Evolutionary conservation across 2,888 invertebrate species (phyloP), one percentile per base, ranked within the genome.

Genomic region (Drosophila dives): DNA sequence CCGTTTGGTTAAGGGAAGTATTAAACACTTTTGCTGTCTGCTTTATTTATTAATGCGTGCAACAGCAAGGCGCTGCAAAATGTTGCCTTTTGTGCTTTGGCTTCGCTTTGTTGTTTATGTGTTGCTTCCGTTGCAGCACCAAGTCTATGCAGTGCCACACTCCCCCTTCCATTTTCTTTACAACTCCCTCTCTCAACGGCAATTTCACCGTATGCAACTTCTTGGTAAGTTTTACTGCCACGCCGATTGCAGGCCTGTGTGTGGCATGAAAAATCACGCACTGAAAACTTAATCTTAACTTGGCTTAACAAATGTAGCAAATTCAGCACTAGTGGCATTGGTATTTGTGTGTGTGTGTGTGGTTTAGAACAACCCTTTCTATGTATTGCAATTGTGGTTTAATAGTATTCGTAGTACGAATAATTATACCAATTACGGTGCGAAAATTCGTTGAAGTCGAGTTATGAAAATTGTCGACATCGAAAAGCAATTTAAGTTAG

Each of bases 1-100:
- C 20, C 33, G n/a, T 36, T 23, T 29, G 3, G 26, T 40, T 56
- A n/a, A 40, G 71, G 80, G 86, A 82, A 86, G 86, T 82, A 82
- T 82, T 82, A 86, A 82, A 86, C 81, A 82, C 80, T 81, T 80
- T 85, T 76, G 83, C 86, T 83, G 86, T 77, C 86, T 80, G 83
- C 64, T 58, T 64, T 80, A 80, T 72, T 82, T 83, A 86, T 82
- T 82, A 83, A 82, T 82, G 81, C 68, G 77, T 80, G 75, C 72
- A 59, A 60, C 80, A 64, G 33, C 64, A 54, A 67, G 72, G 64
- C 48, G 62, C 77, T 59, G 77, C 81, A 72, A 74, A 81, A 75
- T 81, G 81, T 81, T 83, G 83, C 81, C 75, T 77, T 86, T 85
- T 77, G 77, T 77, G 75, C 59, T 63, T 63, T 65, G 64, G 72